phyloP scores from a whole-genome alignment of 2,113 vertebrate genomes.

The Prunella fulvescens region DNA sequence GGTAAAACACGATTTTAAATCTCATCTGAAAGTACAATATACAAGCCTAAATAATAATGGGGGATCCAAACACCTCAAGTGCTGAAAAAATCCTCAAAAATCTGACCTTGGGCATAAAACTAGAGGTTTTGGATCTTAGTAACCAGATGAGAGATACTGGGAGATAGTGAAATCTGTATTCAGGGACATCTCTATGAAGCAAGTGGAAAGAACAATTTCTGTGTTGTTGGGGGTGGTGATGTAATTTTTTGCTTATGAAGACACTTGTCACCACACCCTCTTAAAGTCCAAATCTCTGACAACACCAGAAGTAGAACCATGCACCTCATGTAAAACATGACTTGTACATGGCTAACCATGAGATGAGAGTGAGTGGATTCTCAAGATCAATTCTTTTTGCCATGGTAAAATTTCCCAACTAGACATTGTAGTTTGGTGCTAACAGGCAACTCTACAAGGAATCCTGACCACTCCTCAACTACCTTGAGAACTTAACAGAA shows the following conservation, averaged over 20 bases:
- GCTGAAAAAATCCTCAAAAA: background rate
- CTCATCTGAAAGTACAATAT: background rate
- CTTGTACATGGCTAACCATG: fast-evolving
- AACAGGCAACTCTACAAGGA: background rate
- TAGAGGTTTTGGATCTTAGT: background rate
- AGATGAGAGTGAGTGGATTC: background rate
- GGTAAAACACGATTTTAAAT: background rate
- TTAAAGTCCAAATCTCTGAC: background rate
- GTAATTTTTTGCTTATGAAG: background rate
- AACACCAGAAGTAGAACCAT: background rate
- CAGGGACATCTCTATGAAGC: background rate
- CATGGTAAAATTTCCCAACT: background rate
- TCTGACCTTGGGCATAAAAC: background rate
- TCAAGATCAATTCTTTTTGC: background rate
- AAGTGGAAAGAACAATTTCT: background rate
- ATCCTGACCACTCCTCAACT: background rate
- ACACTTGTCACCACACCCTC: background rate
- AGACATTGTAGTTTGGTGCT: background rate
- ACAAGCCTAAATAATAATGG: background rate
- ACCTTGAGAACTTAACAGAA: background rate
- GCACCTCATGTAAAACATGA: fast-evolving
- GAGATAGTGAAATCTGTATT: background rate
- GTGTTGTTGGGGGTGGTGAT: fast-evolving
- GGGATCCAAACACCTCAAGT: background rate
- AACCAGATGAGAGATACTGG: background rate